Evolutionary conservation across 2,888 invertebrate species (phyloP).

Genomic region (Euclidia mi): DNA sequence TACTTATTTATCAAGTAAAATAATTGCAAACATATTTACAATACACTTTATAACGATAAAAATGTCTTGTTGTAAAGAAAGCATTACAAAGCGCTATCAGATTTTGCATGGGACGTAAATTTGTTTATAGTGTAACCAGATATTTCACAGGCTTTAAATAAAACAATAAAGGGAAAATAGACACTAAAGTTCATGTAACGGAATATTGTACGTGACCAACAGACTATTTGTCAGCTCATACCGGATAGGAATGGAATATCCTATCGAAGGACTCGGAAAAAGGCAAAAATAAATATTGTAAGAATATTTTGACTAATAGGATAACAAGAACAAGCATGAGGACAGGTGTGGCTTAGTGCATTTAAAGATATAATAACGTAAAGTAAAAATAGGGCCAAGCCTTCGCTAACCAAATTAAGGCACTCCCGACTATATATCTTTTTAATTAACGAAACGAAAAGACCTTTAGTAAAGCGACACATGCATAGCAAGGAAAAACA

Average conservation of each 20-base stretch:
- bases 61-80: background rate
- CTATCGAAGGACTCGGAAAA: background rate
- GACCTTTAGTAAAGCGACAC: conserved; percentile 38
- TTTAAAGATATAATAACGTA: conserved; percentile 22
- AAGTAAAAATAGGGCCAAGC: conserved; percentile 26
- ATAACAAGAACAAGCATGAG: conserved; percentile 2
- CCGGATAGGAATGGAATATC: background rate
- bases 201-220: conserved; percentile 12
- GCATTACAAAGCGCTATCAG: no score
- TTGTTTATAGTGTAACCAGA: background rate
- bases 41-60: conserved; percentile 14
- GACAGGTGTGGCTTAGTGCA: conserved; percentile 13
- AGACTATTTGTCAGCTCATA: conserved; percentile 14
- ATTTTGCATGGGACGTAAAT: background rate
- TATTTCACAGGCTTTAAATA: conserved; percentile 18
- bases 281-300: background rate
- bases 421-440: conserved; percentile 25
- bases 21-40: no score
- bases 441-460: conserved; percentile 43
- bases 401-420: conserved; percentile 27
- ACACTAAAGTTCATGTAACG: conserved; percentile 24
- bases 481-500: conserved; percentile 30
- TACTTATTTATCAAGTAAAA: no score
- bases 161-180: conserved; percentile 25
- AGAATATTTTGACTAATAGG: conserved; percentile 1